These are phyloP conservation scores for Pocota personata DNA, from an alignment of 2,888 invertebrate genomes.

Conservation along the genomic window DNA sequence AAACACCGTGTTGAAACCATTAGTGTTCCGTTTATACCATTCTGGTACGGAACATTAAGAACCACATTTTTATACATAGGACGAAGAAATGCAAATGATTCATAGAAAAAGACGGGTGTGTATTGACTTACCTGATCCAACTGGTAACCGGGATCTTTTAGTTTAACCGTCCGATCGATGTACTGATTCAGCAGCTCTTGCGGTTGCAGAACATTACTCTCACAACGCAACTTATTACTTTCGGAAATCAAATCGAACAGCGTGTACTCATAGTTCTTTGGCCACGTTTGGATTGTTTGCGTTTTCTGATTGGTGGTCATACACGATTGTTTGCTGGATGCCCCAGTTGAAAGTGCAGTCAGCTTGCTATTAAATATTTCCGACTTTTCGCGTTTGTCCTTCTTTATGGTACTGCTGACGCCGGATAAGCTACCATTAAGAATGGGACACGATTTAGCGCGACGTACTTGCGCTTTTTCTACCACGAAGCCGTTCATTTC, in stretches of 20 bases:
- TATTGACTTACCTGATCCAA: constrained; percentile 73
- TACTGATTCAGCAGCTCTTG: constrained; percentile 87
- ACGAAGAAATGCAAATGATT: neutral
- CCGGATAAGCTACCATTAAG: constrained; percentile 78
- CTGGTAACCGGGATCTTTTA: constrained; percentile 75
- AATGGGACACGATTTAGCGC: constrained; percentile 88
- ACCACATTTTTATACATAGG: too few species aligned
- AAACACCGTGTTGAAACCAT: too few species aligned
- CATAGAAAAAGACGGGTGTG: neutral
- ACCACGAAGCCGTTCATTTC: constrained; percentile 83
- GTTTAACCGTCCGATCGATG: constrained; percentile 80
- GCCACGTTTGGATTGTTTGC: constrained; percentile 89
- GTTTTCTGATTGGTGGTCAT: constrained; percentile 81
- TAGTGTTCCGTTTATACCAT: too few species aligned
- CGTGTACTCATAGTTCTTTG: constrained; percentile 89
- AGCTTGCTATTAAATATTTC: constrained; percentile 78
- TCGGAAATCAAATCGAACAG: constrained; percentile 87
- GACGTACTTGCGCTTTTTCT: constrained; percentile 83
- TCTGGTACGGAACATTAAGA: too few species aligned
- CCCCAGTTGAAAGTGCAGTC: constrained; percentile 76
- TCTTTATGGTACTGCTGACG: constrained; percentile 71
- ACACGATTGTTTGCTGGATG: constrained; percentile 42
- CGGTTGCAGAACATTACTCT: constrained; percentile 80
- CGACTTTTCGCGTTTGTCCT: constrained; percentile 70
- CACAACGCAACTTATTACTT: constrained; percentile 80